Base-by-base conservation (phyloP, 2,113 vertebrate genomes). In the Piaya cayana region DNA sequence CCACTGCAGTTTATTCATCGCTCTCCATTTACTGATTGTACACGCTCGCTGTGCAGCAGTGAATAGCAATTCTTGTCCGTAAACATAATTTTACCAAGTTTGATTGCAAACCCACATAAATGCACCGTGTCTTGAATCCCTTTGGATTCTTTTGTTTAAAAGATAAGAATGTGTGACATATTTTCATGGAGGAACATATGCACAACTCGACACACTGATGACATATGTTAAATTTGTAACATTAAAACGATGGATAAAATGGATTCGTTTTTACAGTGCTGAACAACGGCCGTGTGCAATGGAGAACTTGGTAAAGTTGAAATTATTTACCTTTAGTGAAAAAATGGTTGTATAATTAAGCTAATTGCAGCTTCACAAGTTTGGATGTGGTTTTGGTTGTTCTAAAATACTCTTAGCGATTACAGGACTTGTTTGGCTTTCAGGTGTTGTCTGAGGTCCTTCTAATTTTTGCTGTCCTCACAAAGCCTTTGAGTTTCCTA, bases 1-100 rank as follows among this genome's bases (percentile, higher is more conserved):
- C 7, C 1, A 0, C 26, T 25, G 4, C 21, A 16, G 18, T 16
- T 60, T 45, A 8, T 36, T 84, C 8, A 1, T 2, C 12, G 11
- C 9, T 55, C n/a, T 58, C 50, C 22, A 0, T 6, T 22, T 22
- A 4, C n/a, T 67, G 14, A 39, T 13, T 3, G 19, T 20, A 26
- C 26, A 21, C 2, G 5, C 18, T 29, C n/a, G 5, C 14, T 23
- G 26, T 8, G 6, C 39, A 26, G 25, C 20, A 34, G 15, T 17
- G 22, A 58, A 36, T 30, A 45, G 13, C 5, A 29, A 3, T 52
- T 52, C 25, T 78, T 32, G 19, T 59, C 18, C 6, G 20, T 42
- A 23, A 60, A 30, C 43, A 22, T 86, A 26, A 9, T 90, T 90
- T 83, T 58, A 17, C 12, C 34, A 10, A 58, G 23, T 42, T 84